Evolutionary conservation across 2,797 vertebrate genomes (phyloP), one percentile per base, ranked within the genome.

Genomic region (Margarornis squamiger): DNA sequence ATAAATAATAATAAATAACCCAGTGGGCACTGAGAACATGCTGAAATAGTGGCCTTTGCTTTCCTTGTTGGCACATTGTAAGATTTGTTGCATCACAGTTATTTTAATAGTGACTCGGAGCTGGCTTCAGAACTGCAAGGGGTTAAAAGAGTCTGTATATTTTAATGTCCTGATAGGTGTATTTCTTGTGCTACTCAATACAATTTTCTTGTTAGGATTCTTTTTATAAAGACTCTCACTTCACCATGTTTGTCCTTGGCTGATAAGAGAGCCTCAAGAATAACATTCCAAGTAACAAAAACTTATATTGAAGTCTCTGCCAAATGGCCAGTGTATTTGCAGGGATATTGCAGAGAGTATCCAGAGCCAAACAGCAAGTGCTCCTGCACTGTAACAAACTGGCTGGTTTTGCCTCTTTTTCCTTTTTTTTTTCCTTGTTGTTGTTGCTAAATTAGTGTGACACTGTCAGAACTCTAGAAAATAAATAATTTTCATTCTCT

Each of bases 221-320:
- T 58, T 93, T 82, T 61, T 58, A 41, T 61, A 21, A 46, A 81
- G n/a, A 24, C 15, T 75, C 12, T 54, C 19, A 6, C 23, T 78
- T 93, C 26, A 36, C 55, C 30, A 12, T 70, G 34, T 58, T 94
- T 92, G 80, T 77, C 80, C 71, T 84, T 91, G 49, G 49, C 48
- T 92, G 90, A 71, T 78, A 74, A 84, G 63, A 65, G 24, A 76
- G 45, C 45, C 49, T 86, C 34, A 32, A 52, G 24, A 83, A 16
- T 55, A 94, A 62, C 74, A 70, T 93, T 90, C 79, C 70, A 76
- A 91, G 71, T 59, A 91, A 58, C 26, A 90, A 57, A 89, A 65
- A n/a, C n/a, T 92, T 95, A 72, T 3, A 70, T 77, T 75, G 62
- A 65, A 90, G 82, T 61, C 65, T 85, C 78, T 86, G 46, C 52